phyloP scores from a whole-genome alignment of 2,888 invertebrate genomes.

The Apodemia duryi region DNA sequence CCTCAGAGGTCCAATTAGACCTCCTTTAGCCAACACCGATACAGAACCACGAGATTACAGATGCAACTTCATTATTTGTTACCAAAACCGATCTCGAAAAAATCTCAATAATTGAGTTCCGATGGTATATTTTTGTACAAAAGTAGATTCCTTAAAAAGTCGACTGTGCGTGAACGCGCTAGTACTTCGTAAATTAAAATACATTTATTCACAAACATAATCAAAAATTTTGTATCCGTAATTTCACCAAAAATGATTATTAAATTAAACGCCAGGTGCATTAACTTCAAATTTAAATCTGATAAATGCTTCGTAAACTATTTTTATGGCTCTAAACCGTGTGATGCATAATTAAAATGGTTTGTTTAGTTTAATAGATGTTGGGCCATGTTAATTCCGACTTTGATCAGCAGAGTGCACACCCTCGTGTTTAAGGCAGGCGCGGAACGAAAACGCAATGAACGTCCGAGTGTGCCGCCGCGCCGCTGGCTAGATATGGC shows the following conservation, averaged over 20 bases:
- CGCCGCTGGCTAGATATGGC: slow-evolving; percentile 34
- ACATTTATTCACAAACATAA: neutral
- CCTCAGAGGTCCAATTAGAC: too few relatives aligned
- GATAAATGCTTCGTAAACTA: neutral
- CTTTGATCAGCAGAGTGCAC: slow-evolving; percentile 17
- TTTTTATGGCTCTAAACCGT: neutral
- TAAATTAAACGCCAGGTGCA: neutral
- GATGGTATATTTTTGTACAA: too few relatives aligned
- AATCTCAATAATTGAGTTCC: too few relatives aligned
- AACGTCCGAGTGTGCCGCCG: slow-evolving; percentile 38
- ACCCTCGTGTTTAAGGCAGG: slow-evolving; percentile 36
- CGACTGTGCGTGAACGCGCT: too few relatives aligned
- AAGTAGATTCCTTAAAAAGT: too few relatives aligned
- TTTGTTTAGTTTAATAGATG: neutral
- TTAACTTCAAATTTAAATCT: neutral
- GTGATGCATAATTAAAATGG: slow-evolving; percentile 8
- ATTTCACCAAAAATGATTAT: neutral
- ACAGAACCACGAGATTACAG: too few relatives aligned
- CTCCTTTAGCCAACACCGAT: too few relatives aligned
- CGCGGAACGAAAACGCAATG: slow-evolving; percentile 36
- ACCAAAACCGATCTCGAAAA: too few relatives aligned
- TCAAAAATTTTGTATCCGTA: neutral
- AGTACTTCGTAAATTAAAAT: neutral
- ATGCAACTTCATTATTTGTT: too few relatives aligned
- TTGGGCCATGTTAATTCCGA: slow-evolving; percentile 3